Evolutionary conservation across 2,113 vertebrate species (phyloP).

Genomic region (Albula glossodonta): DNA sequence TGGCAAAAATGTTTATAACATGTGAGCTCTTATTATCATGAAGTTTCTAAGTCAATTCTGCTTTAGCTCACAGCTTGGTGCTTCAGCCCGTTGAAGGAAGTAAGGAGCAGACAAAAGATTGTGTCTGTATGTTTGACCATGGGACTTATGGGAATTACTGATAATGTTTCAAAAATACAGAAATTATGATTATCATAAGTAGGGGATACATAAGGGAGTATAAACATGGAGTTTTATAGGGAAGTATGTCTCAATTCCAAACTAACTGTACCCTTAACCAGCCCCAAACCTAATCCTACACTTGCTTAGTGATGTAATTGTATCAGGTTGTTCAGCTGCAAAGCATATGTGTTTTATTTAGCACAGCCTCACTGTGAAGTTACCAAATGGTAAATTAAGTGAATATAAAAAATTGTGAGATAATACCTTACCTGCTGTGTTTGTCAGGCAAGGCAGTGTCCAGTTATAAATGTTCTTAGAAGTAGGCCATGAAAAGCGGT

Average conservation of each 20-base stretch:
- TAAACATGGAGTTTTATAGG: not conserved
- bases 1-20: not conserved
- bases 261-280: too few species aligned
- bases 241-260: too few species aligned
- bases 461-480: not conserved
- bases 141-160: too few species aligned
- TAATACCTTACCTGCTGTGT: slow-evolving; percentile 25
- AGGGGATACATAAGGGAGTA: too few species aligned
- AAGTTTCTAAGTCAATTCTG: too few species aligned
- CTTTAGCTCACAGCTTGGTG: too few species aligned
- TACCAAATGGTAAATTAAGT: not conserved
- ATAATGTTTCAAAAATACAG: too few species aligned
- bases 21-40: not conserved
- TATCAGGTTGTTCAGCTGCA: not conserved
- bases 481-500: not conserved
- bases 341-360: not conserved
- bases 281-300: not conserved
- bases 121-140: too few species aligned
- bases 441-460: not conserved
- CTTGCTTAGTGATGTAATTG: not conserved
- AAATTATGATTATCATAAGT: not conserved
- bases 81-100: too few species aligned
- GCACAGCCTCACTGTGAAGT: not conserved
- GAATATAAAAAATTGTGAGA: not conserved
- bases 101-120: too few species aligned